Evolutionary conservation across 2,113 vertebrate genomes (phyloP), one percentile per base, ranked within the genome.

Genomic region (Miniopterus natalensis): DNA sequence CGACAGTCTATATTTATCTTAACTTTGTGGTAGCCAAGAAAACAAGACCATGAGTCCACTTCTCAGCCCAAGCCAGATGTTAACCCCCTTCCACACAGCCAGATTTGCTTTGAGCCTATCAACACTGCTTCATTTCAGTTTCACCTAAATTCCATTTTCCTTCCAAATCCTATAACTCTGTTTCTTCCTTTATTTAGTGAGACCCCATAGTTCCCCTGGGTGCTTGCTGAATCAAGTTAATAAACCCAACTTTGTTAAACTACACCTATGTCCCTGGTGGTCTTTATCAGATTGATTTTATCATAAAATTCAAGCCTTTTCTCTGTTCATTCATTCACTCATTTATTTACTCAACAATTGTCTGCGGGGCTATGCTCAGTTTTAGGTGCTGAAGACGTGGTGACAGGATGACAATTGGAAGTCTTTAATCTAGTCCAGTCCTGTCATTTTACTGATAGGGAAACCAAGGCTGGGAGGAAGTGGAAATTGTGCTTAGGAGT

Each of bases 1-100:
- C 14, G 59, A 36, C 10, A 42, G 40, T 81, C 68, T 80, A 49
- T 74, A 80, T 88, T 63, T 90, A 88, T 93, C 61, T 91, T 84
- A 83, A 93, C 84, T 68, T 75, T 40, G 49, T 84, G 29, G 36
- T 79, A 11, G 75, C 74, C 70, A 85, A 68, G 84, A 45, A 79
- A 68, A 96, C 55, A 68, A 45, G 66, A 63, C 51, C 21, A 8
- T 63, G 61, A 86, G 6, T 70, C 40, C 11, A 40, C 70, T 57
- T 79, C 61, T 92, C 55, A 51, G 63, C 42, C 23, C 61, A 42
- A 63, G 20, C 21, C 91, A 92, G 66, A 74, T 68, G 68, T 61
- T 81, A 83, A 88, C 25, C 42, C 14, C 21, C 88, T 84, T 36
- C 55, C 74, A 74, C 17, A 83, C 3, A 61, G 59, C 51, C 21